Evolutionary conservation across 2,113 vertebrate genomes (phyloP).

Genomic region (Petaurus breviceps): DNA sequence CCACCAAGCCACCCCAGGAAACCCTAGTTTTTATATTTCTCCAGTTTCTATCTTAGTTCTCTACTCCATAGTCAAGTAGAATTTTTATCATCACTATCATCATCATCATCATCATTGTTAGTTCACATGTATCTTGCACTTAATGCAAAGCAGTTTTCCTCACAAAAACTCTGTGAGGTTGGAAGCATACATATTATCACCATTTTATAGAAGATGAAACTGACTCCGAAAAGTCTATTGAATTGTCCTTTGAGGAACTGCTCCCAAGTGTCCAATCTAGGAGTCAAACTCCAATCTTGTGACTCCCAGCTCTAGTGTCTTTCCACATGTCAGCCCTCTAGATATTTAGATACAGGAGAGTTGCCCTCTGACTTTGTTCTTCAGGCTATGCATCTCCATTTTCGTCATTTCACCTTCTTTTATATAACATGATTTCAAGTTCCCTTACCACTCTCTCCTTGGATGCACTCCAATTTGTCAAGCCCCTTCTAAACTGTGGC

Average conservation of each 20-base stretch:
- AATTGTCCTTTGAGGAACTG: neutral
- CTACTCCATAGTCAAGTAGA: neutral
- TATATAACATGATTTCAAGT: neutral
- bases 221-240: neutral
- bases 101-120: neutral
- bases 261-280: neutral
- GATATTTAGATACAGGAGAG: neutral
- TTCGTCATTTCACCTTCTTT: neutral
- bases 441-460: neutral
- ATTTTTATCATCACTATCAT: neutral
- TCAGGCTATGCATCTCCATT: neutral
- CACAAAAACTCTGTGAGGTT: neutral
- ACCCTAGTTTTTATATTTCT: neutral
- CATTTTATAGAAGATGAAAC: neutral
- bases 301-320: neutral
- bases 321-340: neutral
- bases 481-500: neutral
- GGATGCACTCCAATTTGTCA: neutral
- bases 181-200: neutral
- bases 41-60: neutral
- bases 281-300: neutral
- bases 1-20: neutral
- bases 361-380: neutral
- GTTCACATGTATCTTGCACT: neutral
- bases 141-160: neutral